A percentile compares a stretch with the other conserved stretches of the same genome.
Conservation (phyloP, 2,113 vertebrate genomes). For the Condylura cristata region DNA sequence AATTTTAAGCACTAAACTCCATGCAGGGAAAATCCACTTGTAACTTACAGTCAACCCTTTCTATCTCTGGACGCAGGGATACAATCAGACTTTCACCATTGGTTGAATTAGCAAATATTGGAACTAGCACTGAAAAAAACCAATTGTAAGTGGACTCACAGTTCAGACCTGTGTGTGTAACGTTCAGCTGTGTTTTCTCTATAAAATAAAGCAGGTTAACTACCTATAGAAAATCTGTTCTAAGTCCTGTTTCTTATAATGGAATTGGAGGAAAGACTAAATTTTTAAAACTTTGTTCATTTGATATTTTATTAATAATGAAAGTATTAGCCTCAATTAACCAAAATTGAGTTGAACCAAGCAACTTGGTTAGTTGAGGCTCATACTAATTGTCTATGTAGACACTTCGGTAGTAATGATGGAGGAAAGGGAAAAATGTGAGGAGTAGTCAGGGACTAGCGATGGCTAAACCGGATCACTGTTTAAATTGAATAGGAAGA, state of each 20-base stretch:
- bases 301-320: background rate
- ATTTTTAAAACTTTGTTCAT: background rate
- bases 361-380: background rate
- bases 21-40: too few relatives aligned
- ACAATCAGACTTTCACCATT: too few relatives aligned
- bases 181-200: background rate
- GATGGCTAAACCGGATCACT: background rate
- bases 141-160: background rate
- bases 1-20: too few relatives aligned
- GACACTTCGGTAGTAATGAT: background rate
- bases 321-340: slow-evolving; percentile 6
- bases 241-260: background rate
- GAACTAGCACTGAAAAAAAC: too few relatives aligned
- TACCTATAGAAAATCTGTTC: background rate
- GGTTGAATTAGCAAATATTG: too few relatives aligned
- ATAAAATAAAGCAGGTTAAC: background rate
- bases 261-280: background rate
- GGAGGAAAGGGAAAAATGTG: background rate
- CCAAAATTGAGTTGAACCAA: background rate
- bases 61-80: too few relatives aligned
- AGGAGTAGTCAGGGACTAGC: background rate
- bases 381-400: background rate
- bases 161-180: background rate
- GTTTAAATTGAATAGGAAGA: background rate
- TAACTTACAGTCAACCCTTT: too few relatives aligned